These are phyloP conservation scores for Synaphobranchus kaupii DNA, from an alignment of 2,797 vertebrate genomes.

Conservation along the genomic window DNA sequence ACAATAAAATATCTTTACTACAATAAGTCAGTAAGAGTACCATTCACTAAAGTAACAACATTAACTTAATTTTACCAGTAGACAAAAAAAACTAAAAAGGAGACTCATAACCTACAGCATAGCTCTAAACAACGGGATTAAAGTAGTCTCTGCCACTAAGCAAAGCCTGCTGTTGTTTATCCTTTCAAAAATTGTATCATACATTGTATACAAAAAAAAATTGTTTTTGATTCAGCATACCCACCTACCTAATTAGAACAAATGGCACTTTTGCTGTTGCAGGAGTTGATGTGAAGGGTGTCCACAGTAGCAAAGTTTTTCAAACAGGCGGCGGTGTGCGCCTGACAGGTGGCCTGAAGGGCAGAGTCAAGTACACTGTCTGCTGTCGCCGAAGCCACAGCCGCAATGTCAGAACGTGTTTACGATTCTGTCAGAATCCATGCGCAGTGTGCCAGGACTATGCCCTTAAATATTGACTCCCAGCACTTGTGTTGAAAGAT, in stretches of 20 bases:
- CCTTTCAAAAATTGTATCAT: background rate
- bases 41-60: background rate
- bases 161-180: background rate
- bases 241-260: background rate
- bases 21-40: background rate
- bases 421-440: conserved; percentile 28
- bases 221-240: background rate
- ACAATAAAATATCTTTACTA: background rate
- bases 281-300: background rate
- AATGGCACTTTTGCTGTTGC: background rate
- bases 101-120: background rate
- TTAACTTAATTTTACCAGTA: background rate
- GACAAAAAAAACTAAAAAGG: background rate
- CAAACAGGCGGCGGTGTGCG: conserved; percentile 4
- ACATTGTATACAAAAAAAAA: background rate
- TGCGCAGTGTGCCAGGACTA: conserved; percentile 10
- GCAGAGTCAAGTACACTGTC: conserved; percentile 23
- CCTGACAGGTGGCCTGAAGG: conserved; percentile 51
- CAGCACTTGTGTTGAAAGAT: conserved; percentile 34
- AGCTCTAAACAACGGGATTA: background rate
- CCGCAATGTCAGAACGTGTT: conserved; percentile 37
- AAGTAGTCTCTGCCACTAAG: background rate
- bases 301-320: background rate
- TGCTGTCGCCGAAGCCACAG: background rate
- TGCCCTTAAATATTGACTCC: conserved; percentile 27